phyloP scores from a whole-genome alignment of 2,113 vertebrate genomes.

The Prunella fulvescens region DNA sequence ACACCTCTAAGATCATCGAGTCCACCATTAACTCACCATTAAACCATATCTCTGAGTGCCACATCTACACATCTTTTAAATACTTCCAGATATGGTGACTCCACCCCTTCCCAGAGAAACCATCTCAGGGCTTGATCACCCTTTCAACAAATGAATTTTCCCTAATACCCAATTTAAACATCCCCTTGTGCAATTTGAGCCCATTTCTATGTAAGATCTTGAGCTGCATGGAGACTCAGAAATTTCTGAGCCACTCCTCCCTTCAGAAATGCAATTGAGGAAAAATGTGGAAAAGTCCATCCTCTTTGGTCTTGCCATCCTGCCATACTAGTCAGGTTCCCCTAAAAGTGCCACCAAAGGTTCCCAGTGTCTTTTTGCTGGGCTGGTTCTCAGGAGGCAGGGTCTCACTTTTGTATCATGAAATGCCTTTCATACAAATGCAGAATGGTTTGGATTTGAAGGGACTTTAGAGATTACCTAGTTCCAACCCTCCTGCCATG shows the following conservation, averaged over 20 bases:
- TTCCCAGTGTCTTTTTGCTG: not conserved
- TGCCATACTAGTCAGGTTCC: not conserved
- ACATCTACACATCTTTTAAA: not conserved
- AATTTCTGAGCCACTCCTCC: not conserved
- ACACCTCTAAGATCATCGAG: not conserved
- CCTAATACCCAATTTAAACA: not conserved
- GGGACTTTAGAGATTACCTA: not conserved
- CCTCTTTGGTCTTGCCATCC: not conserved
- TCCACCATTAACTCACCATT: not conserved
- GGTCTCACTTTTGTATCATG: not conserved
- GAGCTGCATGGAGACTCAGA: not conserved
- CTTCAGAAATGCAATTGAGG: not conserved
- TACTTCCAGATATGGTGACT: not conserved
- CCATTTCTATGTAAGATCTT: not conserved
- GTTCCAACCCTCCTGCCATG: not conserved
- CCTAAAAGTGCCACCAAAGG: not conserved
- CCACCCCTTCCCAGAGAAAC: not conserved
- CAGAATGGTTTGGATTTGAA: not conserved
- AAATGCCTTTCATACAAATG: not conserved
- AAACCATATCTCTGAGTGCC: not conserved
- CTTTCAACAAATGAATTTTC: not conserved
- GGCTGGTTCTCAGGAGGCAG: not conserved
- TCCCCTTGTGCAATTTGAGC: not conserved
- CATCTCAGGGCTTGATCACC: not conserved
- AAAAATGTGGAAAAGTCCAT: not conserved